phyloP scores from a whole-genome alignment of 2,113 vertebrate species.

The Platysternon megacephalum region DNA sequence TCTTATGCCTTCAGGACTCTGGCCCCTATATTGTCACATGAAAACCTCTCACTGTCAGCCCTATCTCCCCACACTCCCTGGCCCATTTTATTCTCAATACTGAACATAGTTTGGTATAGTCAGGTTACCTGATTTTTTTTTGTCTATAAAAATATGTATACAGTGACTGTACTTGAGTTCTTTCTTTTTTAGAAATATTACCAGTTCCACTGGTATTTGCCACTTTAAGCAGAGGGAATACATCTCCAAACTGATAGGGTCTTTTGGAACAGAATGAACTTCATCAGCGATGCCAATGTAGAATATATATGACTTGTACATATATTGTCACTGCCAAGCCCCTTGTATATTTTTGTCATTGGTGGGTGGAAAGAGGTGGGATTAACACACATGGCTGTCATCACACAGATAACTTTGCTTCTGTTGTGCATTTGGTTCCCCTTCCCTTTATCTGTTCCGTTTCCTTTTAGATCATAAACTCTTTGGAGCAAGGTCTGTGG shows the following conservation, averaged over 20 bases:
- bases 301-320: neutral
- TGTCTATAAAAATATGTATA: neutral
- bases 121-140: neutral
- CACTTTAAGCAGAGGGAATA: neutral
- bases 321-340: neutral
- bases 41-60: neutral
- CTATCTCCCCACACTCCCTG: neutral
- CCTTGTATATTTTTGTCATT: neutral
- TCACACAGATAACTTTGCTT: neutral
- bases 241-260: neutral
- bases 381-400: neutral
- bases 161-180: neutral
- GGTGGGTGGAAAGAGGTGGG: neutral
- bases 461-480: neutral
- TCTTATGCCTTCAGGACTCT: neutral
- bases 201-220: neutral
- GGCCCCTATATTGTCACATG: neutral
- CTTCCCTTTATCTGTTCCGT: neutral
- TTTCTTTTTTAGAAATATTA: neutral
- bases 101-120: neutral
- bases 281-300: neutral
- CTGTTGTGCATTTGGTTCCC: neutral
- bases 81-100: neutral
- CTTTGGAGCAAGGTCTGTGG: neutral
- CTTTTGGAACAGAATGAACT: neutral